Conservation (phyloP, 1,140 invertebrate species). For the Arion vulgaris region DNA sequence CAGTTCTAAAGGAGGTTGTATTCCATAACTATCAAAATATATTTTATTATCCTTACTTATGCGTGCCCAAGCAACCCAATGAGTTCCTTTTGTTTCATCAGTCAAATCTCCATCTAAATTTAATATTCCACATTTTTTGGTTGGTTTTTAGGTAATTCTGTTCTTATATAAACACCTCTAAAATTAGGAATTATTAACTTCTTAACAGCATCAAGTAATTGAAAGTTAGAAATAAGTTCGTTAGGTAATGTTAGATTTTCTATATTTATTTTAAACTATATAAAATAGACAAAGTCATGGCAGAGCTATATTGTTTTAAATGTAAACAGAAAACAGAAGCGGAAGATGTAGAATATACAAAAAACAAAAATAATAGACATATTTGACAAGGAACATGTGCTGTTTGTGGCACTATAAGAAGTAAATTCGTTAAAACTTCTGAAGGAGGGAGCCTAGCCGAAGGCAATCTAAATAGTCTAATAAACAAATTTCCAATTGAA, state of each 20-base stretch:
- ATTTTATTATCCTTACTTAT: too few relatives aligned
- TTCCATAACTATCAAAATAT: constrained; percentile 12
- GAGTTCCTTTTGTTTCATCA: constrained; percentile 2
- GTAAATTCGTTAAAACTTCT: not conserved
- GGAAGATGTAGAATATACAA: not conserved
- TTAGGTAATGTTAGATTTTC: not conserved
- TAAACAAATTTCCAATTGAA: constrained; percentile 5
- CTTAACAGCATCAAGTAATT: not conserved
- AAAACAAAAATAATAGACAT: constrained; percentile 4
- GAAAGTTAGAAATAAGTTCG: not conserved
- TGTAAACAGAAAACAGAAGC: constrained; percentile 2
- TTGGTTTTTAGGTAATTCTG: not conserved
- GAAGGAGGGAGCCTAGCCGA: too few relatives aligned
- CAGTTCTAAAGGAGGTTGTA: not conserved
- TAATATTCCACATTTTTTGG: constrained; percentile 3
- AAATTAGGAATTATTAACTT: constrained; percentile 5
- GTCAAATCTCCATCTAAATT: not conserved
- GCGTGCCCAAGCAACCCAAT: constrained; percentile 14
- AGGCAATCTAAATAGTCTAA: not conserved
- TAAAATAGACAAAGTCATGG: not conserved
- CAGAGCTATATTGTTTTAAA: not conserved
- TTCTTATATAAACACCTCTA: not conserved
- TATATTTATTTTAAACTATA: not conserved
- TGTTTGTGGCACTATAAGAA: constrained; percentile 2
- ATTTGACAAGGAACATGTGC: not conserved